phyloP scores from a whole-genome alignment of 2,888 invertebrate species.

The Brachypalpus laphriformis region DNA sequence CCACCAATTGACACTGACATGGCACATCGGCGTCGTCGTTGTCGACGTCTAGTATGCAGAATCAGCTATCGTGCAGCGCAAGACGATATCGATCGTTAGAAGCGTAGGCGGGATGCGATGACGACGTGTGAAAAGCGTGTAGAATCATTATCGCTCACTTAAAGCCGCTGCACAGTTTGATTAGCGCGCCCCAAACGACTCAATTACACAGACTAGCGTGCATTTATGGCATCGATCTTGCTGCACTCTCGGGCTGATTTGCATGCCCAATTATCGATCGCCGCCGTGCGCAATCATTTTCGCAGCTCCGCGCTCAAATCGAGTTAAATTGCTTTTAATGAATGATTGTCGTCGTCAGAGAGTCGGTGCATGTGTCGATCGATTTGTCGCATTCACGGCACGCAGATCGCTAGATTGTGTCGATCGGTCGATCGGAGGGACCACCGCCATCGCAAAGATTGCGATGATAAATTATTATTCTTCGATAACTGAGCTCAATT shows the following conservation, averaged over 20 bases:
- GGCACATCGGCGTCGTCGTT: conserved; percentile 58
- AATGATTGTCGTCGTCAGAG: conserved; percentile 61
- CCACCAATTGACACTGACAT: conserved; percentile 69
- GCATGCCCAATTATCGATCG: conserved; percentile 73
- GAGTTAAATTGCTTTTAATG: conserved; percentile 74
- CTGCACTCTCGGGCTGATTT: conserved; percentile 53
- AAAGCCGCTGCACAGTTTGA: conserved; percentile 46
- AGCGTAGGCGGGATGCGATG: conserved; percentile 29
- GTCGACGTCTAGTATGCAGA: conserved; percentile 36
- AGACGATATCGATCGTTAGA: conserved; percentile 47
- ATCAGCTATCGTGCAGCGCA: not conserved
- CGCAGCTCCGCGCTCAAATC: conserved; percentile 58
- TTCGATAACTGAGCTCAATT: conserved; percentile 61
- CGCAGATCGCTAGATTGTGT: conserved; percentile 63
- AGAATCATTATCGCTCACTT: conserved; percentile 69
- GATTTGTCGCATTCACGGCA: conserved; percentile 72
- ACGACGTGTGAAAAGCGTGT: conserved; percentile 69
- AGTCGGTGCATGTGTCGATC: conserved; percentile 66
- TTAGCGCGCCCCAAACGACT: conserved; percentile 68
- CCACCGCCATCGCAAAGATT: conserved; percentile 68
- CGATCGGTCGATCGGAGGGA: conserved; percentile 16
- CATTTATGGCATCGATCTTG: conserved; percentile 68
- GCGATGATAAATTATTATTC: conserved; percentile 72
- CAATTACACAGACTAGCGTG: conserved; percentile 66
- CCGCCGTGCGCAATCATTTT: conserved; percentile 52